These are phyloP conservation scores for Torymus tubicola DNA, from an alignment of 2,888 invertebrate species.

Conservation along the genomic window DNA sequence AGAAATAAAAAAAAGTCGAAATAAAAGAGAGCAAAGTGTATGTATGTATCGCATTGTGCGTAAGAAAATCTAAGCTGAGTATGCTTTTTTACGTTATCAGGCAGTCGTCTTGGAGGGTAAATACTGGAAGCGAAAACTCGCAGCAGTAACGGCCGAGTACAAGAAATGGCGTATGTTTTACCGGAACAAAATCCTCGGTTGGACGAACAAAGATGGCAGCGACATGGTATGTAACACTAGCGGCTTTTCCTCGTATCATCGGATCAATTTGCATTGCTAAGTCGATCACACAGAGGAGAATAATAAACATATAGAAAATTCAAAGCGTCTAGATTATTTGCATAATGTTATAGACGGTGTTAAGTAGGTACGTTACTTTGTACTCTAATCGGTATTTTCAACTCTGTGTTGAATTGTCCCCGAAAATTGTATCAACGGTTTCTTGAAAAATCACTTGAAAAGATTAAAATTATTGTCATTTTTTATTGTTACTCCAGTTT, in stretches of 20 bases:
- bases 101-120: conserved; percentile 98
- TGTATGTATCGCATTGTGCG: neutral
- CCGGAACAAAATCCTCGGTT: conserved; percentile 87
- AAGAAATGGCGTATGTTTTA: conserved; percentile 98
- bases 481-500: no score
- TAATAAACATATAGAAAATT: conserved; percentile 13
- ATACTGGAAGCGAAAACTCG: conserved; percentile 98
- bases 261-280: conserved; percentile 30
- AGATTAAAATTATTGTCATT: no score
- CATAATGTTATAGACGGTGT: neutral
- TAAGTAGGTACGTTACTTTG: conserved; percentile 1
- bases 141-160: conserved; percentile 98
- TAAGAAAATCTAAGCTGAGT: conserved; percentile 26
- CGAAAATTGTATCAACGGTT: no score
- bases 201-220: conserved; percentile 84
- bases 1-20: neutral
- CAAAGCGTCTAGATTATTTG: neutral
- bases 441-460: no score
- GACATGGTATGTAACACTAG: conserved; percentile 81
- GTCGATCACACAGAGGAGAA: neutral
- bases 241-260: neutral
- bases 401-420: no score
- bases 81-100: conserved; percentile 77
- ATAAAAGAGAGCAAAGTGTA: neutral
- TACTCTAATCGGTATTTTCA: neutral